Base-by-base conservation (phyloP, 1,140 invertebrate species). In the Aphidius gifuensis region DNA sequence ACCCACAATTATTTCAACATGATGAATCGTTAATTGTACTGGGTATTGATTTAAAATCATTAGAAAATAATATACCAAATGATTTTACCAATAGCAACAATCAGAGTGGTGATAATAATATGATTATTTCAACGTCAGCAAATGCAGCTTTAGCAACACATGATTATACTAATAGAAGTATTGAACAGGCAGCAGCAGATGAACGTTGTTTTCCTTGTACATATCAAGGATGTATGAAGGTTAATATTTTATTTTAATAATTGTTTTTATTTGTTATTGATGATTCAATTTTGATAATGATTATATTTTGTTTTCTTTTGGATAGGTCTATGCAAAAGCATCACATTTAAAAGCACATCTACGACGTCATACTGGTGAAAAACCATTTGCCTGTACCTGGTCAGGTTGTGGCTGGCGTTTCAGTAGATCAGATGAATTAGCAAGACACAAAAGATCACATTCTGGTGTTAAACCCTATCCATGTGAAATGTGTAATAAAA, bases 291-390 rank as follows among this genome's bases (percentile, higher is more conserved):
- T 63, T 61, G 60, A n/a, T 49, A 48, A 32, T 7, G 42, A 21
- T 39, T 53, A 46, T 47, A 51, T 56, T 42, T 60, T 6, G 40
- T 40, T 55, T 58, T n/a, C 48, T 32, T 43, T 56, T 68, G 4
- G 4, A 32, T 55, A 92, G 78, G 78, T 90, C 1, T 98, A 98
- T 70, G 92, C 93, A 58, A 98, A 98, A 78, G 90, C 92, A 16
- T 96, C 93, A 7, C 95, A 98, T 77, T 83, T 98, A 23, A 96
- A 97, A 73, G 94, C 96, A 3, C 96, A 98, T 74, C 77, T 97
- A 54, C 83, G 96, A 3, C 85, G 96, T 9, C 96, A 98, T 78
- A 93, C 94, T 2, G 96, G 95, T 1, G 94, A 97, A 78, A 97
- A 97, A 73, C 96, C 96, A 0, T 98, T 97, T 72, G 83, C 83